phyloP scores from a whole-genome alignment of 2,888 invertebrate genomes.

The Hetaerina titia region DNA sequence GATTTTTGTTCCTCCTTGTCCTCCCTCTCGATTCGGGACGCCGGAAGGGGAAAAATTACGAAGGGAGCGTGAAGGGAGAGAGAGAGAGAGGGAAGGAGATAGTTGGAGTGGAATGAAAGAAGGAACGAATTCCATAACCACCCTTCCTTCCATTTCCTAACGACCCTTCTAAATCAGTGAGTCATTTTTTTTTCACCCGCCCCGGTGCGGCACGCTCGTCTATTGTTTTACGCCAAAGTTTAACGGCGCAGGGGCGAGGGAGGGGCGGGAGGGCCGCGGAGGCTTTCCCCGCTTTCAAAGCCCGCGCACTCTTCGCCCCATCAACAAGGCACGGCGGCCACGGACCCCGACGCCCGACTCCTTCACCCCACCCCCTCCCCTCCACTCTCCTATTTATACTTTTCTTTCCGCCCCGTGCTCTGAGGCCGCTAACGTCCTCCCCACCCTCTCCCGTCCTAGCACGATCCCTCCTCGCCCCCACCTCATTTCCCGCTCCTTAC shows the following conservation, averaged over 20 bases:
- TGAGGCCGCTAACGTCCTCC: neutral
- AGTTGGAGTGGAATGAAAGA: neutral
- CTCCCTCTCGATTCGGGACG: neutral
- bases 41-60: neutral
- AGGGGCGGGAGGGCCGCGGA: neutral
- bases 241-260: neutral
- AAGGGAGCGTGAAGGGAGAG: neutral
- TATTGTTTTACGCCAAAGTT: slow-evolving; percentile 59
- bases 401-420: neutral
- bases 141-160: slow-evolving; percentile 48
- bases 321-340: neutral
- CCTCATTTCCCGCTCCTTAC: too few relatives aligned
- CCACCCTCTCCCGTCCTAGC: neutral
- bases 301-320: neutral
- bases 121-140: slow-evolving; percentile 54
- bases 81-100: neutral
- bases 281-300: neutral
- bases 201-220: slow-evolving; percentile 10
- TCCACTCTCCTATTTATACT: slow-evolving; percentile 16
- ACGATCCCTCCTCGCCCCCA: neutral
- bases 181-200: neutral
- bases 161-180: slow-evolving; percentile 39
- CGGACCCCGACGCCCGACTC: neutral
- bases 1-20: neutral
- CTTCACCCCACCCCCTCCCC: neutral